phyloP scores from a whole-genome alignment of 2,113 vertebrate genomes.

The Nannospalax galili region DNA sequence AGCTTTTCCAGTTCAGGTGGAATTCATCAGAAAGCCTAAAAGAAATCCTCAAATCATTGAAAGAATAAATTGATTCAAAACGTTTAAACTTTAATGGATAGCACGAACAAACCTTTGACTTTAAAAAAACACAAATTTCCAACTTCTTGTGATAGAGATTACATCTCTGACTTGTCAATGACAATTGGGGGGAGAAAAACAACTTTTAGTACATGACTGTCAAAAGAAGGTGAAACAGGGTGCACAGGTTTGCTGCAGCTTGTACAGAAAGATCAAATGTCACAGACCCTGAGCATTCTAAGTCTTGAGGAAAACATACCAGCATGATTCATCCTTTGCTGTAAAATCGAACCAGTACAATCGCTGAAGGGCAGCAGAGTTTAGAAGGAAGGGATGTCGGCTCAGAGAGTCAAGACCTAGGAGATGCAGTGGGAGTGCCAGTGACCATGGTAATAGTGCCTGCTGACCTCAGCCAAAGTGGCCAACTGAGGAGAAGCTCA shows the following conservation, averaged over 20 bases:
- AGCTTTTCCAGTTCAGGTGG: background rate
- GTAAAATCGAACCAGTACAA: slow-evolving; percentile 73
- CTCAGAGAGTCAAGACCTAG: background rate
- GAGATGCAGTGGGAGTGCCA: no score
- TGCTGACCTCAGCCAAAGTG: background rate
- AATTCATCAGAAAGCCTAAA: slow-evolving; percentile 1
- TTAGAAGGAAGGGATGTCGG: no score
- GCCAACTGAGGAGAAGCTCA: no score
- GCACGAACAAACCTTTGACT: slow-evolving; percentile 2
- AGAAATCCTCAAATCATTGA: slow-evolving; percentile 19
- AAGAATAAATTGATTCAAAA: slow-evolving; percentile 16
- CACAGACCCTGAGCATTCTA: slow-evolving; percentile 56
- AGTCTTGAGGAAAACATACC: slow-evolving; percentile 77
- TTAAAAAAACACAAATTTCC: slow-evolving; percentile 64
- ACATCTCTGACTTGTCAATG: slow-evolving; percentile 48
- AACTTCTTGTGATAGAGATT: slow-evolving; percentile 37
- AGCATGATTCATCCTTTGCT: slow-evolving; percentile 73
- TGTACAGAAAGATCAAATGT: slow-evolving; percentile 73
- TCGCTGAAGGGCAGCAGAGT: no score
- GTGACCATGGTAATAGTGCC: background rate
- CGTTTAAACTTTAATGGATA: background rate
- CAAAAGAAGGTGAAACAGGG: slow-evolving; percentile 47
- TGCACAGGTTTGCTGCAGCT: slow-evolving; percentile 63
- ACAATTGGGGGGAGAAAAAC: background rate
- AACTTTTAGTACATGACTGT: background rate